Evolutionary conservation across 2,888 invertebrate genomes (phyloP), one percentile per base, ranked within the genome.

Genomic region (Amiota mariae): DNA sequence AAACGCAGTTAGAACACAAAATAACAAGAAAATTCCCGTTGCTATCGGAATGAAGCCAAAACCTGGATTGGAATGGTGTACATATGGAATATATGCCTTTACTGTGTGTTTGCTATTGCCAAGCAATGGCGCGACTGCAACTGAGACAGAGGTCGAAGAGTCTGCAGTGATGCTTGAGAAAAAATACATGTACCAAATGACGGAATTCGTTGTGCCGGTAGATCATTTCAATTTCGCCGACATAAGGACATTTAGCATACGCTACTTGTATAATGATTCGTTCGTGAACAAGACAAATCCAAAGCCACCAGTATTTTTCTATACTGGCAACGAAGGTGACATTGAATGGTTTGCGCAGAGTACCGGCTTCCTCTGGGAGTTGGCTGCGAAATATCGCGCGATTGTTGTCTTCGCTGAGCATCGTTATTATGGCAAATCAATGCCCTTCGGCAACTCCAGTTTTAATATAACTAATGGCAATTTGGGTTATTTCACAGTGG

Each of bases 361-460:
- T 90, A 95, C 97, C 0, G 98, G 98, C 18, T 96, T 98, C 86
- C 94, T 99, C 92, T 98, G 96, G 96, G 97, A 98, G 72, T 93
- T 95, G 78, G 98, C 97, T 0, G 91, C 92, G 6, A 90, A 94
- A 81, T 95, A 96, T 87, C 91, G 92, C 63, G 98, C 98, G 0
- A 90, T 95, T 80, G 86, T 99, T 8, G 92, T 98, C 1, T 98
- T 98, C 90, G 98, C 97, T 11, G 99, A 99, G 87, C 99, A 99
- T 90, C 93, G 99, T 90, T 99, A 97, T 88, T 99, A 99, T 89
- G 99, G 98, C 3, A 90, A 93, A 76, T 96, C 98, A 0, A 87
- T 96, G 90, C 98, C 99, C 0, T 98, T 95, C 89, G 97, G 96
- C 6, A 93, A 95, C 82, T 91, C 93, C 63, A 95, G 97, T 0